phyloP scores from a whole-genome alignment of 1,140 invertebrate genomes.

The Pygmarrhopalites habei region DNA sequence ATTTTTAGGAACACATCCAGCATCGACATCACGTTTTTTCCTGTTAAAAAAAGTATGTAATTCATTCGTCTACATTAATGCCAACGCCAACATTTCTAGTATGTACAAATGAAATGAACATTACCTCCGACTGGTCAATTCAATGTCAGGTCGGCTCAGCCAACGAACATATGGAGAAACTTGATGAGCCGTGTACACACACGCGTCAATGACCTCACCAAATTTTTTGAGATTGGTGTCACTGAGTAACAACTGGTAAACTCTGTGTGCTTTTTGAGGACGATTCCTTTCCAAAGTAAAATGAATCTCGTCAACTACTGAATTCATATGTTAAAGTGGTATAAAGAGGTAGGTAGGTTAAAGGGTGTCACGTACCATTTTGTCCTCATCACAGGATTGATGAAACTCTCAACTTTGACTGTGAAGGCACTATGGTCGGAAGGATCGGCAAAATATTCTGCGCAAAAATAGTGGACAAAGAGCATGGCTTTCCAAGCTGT shows the following conservation, averaged over 20 bases:
- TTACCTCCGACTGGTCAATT: no score
- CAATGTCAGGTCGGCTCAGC: background rate
- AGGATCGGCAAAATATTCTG: background rate
- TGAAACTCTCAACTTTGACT: background rate
- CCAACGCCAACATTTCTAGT: no score
- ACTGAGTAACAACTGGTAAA: slow-evolving; percentile 1
- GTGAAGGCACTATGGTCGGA: slow-evolving; percentile 1
- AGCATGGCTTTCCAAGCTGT: background rate
- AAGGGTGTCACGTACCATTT: slow-evolving; percentile 9
- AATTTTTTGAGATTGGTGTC: background rate
- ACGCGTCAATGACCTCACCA: background rate
- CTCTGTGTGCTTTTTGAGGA: background rate
- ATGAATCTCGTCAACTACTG: no score
- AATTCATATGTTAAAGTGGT: no score
- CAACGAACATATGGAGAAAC: background rate
- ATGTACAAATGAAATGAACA: no score
- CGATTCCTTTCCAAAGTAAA: background rate
- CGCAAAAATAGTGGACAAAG: slow-evolving; percentile 5
- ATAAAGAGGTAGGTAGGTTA: no score
- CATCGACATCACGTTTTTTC: background rate
- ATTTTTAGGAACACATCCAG: background rate
- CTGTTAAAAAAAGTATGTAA: no score
- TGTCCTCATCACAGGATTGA: background rate
- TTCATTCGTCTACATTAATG: no score
- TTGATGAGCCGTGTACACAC: background rate